These are phyloP conservation scores for Eulemur macaco DNA, from an alignment of 2,113 vertebrate species.

Conservation along the genomic window DNA sequence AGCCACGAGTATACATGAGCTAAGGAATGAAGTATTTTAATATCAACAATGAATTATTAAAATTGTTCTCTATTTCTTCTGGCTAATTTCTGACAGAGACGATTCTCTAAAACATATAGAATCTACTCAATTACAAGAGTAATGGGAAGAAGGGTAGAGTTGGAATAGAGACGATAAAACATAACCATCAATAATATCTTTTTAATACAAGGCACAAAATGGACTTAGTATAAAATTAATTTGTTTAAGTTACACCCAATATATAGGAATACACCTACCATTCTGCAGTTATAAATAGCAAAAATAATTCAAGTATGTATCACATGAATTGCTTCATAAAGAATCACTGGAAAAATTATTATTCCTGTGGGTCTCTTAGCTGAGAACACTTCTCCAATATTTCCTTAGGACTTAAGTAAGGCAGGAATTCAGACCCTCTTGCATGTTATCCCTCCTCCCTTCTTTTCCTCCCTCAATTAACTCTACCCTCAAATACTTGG, in stretches of 20 bases:
- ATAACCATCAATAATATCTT: neutral
- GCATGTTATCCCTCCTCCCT: neutral
- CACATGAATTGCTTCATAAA: neutral
- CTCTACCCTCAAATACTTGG: neutral
- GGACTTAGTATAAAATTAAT: neutral
- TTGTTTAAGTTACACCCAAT: neutral
- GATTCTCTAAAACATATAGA: neutral
- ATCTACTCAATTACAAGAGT: neutral
- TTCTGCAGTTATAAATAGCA: neutral
- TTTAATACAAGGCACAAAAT: neutral
- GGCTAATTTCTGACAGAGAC: neutral
- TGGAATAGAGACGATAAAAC: neutral
- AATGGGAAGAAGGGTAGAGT: neutral
- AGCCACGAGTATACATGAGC: neutral
- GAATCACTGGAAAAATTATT: neutral
- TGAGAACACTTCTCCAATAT: neutral
- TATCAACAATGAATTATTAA: neutral
- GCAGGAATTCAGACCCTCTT: neutral
- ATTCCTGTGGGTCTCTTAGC: neutral
- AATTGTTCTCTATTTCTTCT: neutral
- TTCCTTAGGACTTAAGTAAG: neutral
- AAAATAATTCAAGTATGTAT: neutral
- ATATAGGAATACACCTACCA: neutral
- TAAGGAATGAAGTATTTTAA: neutral
- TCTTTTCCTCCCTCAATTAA: neutral